Evolutionary conservation across 2,888 invertebrate genomes (phyloP).

Genomic region (Scrobipalpa costella): DNA sequence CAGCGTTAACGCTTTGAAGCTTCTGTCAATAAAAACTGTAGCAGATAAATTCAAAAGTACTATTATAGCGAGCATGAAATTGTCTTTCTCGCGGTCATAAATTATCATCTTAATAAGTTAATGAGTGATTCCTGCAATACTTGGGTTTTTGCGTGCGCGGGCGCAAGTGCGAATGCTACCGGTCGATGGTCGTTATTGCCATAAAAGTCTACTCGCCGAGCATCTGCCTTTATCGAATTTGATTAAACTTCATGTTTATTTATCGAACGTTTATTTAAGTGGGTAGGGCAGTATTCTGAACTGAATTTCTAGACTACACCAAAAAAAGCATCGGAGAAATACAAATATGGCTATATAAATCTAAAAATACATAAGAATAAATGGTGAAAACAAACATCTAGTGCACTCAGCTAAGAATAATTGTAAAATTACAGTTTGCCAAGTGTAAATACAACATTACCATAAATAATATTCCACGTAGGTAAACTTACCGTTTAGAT

Average conservation of each 20-base stretch:
- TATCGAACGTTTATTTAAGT: constrained; percentile 55
- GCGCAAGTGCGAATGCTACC: constrained; percentile 61
- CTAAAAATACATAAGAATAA: not conserved
- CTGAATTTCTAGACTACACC: constrained; percentile 6
- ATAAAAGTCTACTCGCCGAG: constrained; percentile 60
- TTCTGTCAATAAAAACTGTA: constrained; percentile 41
- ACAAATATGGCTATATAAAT: not conserved
- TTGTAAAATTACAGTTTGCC: not conserved
- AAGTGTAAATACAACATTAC: constrained; percentile 23
- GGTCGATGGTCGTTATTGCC: constrained; percentile 66
- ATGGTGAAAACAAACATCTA: not conserved
- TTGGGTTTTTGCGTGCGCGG: constrained; percentile 63
- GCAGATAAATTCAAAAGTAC: constrained; percentile 44
- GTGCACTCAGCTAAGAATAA: not conserved
- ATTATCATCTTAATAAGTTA: constrained; percentile 80
- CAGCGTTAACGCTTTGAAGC: constrained; percentile 17
- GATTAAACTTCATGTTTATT: constrained; percentile 79
- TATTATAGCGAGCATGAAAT: constrained; percentile 64
- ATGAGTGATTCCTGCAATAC: constrained; percentile 75
- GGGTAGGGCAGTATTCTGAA: constrained; percentile 24
- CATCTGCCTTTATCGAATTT: constrained; percentile 80
- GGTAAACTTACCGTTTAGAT: constrained; percentile 15
- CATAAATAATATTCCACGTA: constrained; percentile 9
- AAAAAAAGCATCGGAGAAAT: not conserved
- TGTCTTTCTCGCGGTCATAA: constrained; percentile 66